Conservation (phyloP, 2,113 vertebrate species). For the Pseudopodoces humilis region DNA sequence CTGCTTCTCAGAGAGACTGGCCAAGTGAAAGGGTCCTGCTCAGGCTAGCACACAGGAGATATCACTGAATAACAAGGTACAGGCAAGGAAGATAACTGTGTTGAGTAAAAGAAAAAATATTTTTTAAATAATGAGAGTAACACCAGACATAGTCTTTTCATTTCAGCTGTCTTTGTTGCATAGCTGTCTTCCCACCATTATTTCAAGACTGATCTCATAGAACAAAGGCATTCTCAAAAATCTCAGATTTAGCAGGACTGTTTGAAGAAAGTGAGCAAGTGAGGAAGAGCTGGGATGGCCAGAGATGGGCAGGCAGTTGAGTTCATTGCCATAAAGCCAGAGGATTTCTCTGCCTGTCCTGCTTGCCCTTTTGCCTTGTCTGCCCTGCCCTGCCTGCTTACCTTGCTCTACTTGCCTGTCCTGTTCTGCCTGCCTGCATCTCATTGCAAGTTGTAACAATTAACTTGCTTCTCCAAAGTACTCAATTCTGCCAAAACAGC, state of each 20-base stretch:
- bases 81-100: background rate
- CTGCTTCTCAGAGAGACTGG: background rate
- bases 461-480: background rate
- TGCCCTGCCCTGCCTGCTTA: background rate
- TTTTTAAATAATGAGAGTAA: background rate
- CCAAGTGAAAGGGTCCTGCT: background rate
- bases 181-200: background rate
- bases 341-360: background rate
- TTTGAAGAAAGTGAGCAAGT: background rate
- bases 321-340: background rate
- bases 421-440: background rate
- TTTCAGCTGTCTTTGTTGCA: background rate
- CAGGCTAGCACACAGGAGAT: background rate
- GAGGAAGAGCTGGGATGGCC: background rate
- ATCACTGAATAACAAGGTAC: background rate
- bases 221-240: slow-evolving; percentile 4
- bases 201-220: background rate
- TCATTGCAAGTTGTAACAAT: background rate
- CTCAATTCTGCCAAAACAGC: background rate
- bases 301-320: background rate
- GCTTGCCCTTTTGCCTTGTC: background rate
- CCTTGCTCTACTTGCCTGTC: background rate
- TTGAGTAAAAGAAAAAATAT: background rate
- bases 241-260: background rate
- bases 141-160: background rate